Evolutionary conservation across 2,888 invertebrate species (phyloP).

Genomic region (Scotopteryx bipunctaria): DNA sequence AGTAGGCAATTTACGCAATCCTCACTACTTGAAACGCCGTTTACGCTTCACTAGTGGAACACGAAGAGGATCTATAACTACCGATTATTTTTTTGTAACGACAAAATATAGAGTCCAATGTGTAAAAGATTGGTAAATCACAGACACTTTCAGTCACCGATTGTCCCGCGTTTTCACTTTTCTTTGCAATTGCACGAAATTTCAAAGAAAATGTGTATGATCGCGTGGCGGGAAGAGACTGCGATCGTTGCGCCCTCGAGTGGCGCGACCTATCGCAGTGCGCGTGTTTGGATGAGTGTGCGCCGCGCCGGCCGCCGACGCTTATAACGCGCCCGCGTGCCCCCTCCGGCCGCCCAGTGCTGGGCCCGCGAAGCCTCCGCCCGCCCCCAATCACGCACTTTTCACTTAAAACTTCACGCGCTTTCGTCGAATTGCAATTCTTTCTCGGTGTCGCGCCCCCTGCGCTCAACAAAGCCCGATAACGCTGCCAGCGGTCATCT

Average conservation of each 20-base stretch:
- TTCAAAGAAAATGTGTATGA: constrained; percentile 78
- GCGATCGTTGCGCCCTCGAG: constrained; percentile 76
- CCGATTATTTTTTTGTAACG: constrained; percentile 50
- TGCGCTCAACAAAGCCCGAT: too few species aligned
- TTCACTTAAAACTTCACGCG: constrained; percentile 46
- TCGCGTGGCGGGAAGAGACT: constrained; percentile 62
- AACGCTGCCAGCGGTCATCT: too few species aligned
- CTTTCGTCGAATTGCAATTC: constrained; percentile 14
- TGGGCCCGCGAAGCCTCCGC: constrained; percentile 49
- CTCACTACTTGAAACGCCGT: constrained; percentile 72
- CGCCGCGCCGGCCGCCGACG: constrained; percentile 57
- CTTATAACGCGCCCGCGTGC: constrained; percentile 56
- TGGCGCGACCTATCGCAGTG: constrained; percentile 79
- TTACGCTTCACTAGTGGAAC: constrained; percentile 72
- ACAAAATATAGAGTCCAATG: constrained; percentile 59
- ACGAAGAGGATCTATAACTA: constrained; percentile 59
- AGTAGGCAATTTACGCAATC: constrained; percentile 66
- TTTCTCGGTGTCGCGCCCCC: too few species aligned
- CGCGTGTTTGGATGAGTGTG: constrained; percentile 72
- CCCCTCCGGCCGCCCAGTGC: constrained; percentile 46
- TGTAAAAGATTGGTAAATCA: constrained; percentile 57
- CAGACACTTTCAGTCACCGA: constrained; percentile 74
- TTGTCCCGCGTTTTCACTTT: constrained; percentile 72
- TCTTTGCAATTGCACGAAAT: constrained; percentile 81
- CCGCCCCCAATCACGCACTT: constrained; percentile 47